Evolutionary conservation across 2,113 vertebrate genomes (phyloP).

Genomic region (Cyphomyrus plagiostoma): DNA sequence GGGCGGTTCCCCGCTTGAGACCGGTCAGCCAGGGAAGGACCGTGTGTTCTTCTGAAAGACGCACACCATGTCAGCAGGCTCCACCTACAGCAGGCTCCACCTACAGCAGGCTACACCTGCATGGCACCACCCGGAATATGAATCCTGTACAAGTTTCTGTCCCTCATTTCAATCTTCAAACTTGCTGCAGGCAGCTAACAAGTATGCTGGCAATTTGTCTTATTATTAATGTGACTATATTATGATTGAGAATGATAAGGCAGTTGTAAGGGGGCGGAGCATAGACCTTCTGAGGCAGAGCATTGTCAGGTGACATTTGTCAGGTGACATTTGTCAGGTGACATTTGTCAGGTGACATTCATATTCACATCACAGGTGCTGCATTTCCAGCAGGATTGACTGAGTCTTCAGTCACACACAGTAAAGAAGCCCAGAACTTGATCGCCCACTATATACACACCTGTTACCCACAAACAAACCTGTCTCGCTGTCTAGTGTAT

Average conservation of each 20-base stretch:
- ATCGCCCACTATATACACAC: neutral
- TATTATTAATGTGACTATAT: neutral
- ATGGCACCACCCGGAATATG: neutral
- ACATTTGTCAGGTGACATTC: neutral
- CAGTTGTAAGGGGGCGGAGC: neutral
- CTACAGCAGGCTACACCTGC: neutral
- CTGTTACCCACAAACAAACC: neutral
- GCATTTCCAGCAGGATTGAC: neutral
- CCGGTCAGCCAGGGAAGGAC: constrained; percentile 79
- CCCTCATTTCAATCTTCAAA: neutral
- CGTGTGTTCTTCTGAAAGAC: constrained; percentile 41
- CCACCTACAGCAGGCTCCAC: neutral
- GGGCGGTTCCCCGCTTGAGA: constrained; percentile 75
- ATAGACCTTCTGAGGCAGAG: neutral
- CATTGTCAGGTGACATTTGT: neutral
- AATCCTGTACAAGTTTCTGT: neutral
- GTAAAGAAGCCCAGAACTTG: neutral
- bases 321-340: neutral
- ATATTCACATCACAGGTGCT: neutral
- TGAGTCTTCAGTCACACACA: neutral
- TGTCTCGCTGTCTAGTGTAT: neutral
- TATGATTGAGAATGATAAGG: neutral
- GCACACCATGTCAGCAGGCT: constrained; percentile 35
- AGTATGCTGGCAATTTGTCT: neutral
- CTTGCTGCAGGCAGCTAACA: neutral